Percentiles rank a stretch among this genome's conserved stretches.
phyloP scores from a whole-genome alignment of 2,888 invertebrate genomes.

The Slavum lentiscoides region DNA sequence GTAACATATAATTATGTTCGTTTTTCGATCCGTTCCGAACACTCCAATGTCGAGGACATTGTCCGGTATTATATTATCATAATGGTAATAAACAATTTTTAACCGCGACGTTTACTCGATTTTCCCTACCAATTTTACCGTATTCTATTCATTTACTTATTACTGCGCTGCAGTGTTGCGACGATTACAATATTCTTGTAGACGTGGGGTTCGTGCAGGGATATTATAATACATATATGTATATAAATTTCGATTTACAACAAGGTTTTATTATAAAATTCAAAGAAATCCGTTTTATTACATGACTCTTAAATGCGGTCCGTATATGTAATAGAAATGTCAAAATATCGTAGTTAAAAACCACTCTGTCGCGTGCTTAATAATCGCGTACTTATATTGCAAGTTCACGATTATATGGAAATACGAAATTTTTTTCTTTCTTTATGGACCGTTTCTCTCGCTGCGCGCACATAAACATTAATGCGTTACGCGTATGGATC shows the following conservation, averaged over 20 bases:
- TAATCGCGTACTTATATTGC: background rate
- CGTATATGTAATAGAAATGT: constrained; percentile 23
- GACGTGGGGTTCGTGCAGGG: too few relatives aligned
- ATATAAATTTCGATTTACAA: background rate
- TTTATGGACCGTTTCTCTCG: constrained; percentile 22
- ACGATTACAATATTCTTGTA: background rate
- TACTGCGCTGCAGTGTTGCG: background rate
- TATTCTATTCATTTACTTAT: too few relatives aligned
- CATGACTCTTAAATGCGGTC: background rate
- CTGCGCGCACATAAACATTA: background rate
- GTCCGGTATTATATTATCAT: too few relatives aligned
- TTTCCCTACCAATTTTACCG: too few relatives aligned
- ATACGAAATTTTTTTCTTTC: background rate
- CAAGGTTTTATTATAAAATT: background rate
- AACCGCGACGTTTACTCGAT: too few relatives aligned
- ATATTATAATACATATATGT: background rate
- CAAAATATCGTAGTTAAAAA: constrained; percentile 32
- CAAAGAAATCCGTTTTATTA: background rate
- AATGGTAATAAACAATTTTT: too few relatives aligned
- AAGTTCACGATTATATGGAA: constrained; percentile 14
- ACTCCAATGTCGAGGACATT: too few relatives aligned
- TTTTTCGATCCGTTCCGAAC: too few relatives aligned
- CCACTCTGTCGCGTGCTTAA: background rate
- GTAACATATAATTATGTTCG: too few relatives aligned
- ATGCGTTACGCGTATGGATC: background rate